These are phyloP conservation scores for Eupristina koningsbergeri DNA, from an alignment of 1,140 invertebrate species.

Conservation along the genomic window DNA sequence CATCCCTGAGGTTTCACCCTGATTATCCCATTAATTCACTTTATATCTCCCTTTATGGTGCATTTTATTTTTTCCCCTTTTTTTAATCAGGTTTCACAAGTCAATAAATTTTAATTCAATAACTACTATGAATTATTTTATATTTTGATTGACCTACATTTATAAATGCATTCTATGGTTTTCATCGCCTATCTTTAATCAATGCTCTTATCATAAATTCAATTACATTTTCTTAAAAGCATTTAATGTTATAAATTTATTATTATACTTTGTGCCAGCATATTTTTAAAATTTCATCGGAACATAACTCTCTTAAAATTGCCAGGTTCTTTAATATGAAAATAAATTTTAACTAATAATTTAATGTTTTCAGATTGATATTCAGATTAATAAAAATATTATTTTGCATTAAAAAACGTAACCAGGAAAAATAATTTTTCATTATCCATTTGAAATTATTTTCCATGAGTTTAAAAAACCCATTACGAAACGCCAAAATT, in stretches of 20 bases:
- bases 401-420: no score
- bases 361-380: no score
- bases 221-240: background rate
- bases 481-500: no score
- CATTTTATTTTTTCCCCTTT: background rate
- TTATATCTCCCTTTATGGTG: background rate
- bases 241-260: background rate
- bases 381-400: no score
- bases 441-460: no score
- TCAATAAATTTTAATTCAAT: background rate
- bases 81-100: background rate
- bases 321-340: no score
- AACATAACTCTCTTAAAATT: background rate
- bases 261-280: background rate
- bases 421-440: no score
- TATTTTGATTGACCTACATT: no score
- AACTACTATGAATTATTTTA: no score
- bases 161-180: no score
- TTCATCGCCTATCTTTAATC: background rate
- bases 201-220: background rate
- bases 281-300: background rate
- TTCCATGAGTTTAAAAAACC: no score
- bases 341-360: no score
- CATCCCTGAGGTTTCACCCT: background rate
- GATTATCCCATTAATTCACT: constrained; percentile 33